Evolutionary conservation across 2,113 vertebrate species (phyloP).

Genomic region (Cranoglanis bouderius): DNA sequence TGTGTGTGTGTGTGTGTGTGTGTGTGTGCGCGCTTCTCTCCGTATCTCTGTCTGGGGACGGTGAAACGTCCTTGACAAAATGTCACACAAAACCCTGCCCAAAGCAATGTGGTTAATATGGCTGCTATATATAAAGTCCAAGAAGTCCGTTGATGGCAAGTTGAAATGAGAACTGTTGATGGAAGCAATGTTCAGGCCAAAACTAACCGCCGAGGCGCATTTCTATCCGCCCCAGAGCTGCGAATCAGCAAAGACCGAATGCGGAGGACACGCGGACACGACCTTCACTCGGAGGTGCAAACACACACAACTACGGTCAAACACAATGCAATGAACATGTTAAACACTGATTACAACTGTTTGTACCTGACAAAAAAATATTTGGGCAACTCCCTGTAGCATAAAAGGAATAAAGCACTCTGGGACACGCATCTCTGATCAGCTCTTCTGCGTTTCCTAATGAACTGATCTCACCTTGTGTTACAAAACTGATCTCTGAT

Average conservation of each 20-base stretch:
- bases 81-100: slow-evolving; percentile 48
- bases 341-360: not conserved
- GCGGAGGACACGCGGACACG: not conserved
- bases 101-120: slow-evolving; percentile 43
- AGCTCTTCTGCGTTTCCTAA: not conserved
- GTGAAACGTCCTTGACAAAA: slow-evolving; percentile 16
- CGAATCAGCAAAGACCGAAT: slow-evolving; percentile 17
- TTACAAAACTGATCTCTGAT: not conserved
- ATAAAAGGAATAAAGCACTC: no score
- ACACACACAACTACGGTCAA: not conserved
- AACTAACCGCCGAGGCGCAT: not conserved
- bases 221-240: slow-evolving; percentile 17
- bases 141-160: slow-evolving; percentile 24
- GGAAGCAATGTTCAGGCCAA: slow-evolving; percentile 41
- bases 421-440: not conserved
- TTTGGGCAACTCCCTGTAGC: no score
- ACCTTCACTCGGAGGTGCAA: slow-evolving; percentile 27
- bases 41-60: not conserved
- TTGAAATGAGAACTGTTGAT: slow-evolving; percentile 48
- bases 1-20: slow-evolving; percentile 8
- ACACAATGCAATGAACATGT: not conserved
- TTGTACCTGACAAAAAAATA: no score
- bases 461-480: not conserved
- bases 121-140: slow-evolving; percentile 39
- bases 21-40: not conserved